Conservation (phyloP, 1,140 invertebrate species). For the Listronotus oregonensis region DNA sequence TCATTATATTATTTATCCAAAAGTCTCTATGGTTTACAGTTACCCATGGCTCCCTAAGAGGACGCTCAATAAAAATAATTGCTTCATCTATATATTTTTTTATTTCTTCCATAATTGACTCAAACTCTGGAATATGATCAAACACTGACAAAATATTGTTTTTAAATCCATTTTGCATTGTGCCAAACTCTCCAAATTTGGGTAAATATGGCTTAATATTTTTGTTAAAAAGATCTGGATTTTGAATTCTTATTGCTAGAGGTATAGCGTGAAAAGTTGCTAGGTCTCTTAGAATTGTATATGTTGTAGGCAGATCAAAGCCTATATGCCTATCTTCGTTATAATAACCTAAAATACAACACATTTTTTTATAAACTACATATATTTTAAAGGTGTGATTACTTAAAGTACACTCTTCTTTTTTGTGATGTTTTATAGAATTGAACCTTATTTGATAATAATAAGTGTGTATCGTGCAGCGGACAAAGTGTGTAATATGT, state of each 20-base stretch:
- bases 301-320: conserved; percentile 57
- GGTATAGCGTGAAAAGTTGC: conserved; percentile 62
- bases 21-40: conserved; percentile 63
- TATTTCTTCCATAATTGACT: conserved; percentile 13
- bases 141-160: background rate
- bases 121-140: conserved; percentile 18
- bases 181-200: conserved; percentile 1
- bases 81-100: background rate
- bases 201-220: conserved; percentile 46
- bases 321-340: conserved; percentile 55
- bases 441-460: too few species aligned
- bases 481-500: too few species aligned
- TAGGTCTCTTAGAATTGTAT: conserved; percentile 54
- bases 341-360: conserved; percentile 50
- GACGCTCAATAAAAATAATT: background rate
- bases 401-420: too few species aligned
- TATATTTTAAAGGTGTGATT: background rate
- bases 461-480: too few species aligned
- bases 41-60: conserved; percentile 56
- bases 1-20: conserved; percentile 66
- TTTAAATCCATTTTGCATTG: background rate
- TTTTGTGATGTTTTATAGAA: too few species aligned
- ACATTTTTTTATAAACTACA: background rate
- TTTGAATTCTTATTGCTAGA: conserved; percentile 57
- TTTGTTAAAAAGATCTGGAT: conserved; percentile 56